Percentiles rank a stretch among this genome's conserved stretches.
These are phyloP conservation scores for Gnathonemus echidnorhynchus DNA, from an alignment of 2,113 vertebrate genomes.

Conservation along the genomic window DNA sequence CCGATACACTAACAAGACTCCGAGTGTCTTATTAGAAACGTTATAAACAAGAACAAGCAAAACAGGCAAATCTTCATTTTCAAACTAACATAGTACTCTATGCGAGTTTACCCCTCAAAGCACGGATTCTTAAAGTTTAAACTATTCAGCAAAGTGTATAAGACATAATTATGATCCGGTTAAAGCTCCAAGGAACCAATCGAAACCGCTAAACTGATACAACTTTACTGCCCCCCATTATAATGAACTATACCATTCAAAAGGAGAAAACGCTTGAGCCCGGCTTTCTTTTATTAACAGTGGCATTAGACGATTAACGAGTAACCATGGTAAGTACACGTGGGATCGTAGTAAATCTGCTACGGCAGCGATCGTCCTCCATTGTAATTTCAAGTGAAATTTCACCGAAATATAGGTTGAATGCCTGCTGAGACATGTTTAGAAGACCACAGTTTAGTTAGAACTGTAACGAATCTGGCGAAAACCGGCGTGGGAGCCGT, in stretches of 20 bases:
- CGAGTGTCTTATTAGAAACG: not conserved
- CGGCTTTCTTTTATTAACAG: not conserved
- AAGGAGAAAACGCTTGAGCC: not conserved
- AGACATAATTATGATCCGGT: not conserved
- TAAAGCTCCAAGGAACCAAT: not conserved
- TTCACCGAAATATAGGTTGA: not conserved
- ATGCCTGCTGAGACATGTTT: not conserved
- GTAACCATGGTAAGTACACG: not conserved
- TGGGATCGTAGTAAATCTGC: not conserved
- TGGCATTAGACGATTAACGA: not conserved
- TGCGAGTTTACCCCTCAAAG: not conserved
- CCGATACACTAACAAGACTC: not conserved
- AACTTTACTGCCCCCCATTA: not conserved
- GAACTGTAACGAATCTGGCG: not conserved
- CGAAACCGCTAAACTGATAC: not conserved
- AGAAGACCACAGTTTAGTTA: not conserved
- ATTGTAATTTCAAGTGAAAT: not conserved
- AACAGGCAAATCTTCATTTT: not conserved
- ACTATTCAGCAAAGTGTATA: not conserved
- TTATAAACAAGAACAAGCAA: not conserved
- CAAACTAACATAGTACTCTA: not conserved
- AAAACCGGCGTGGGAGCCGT: not conserved
- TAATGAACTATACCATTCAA: not conserved
- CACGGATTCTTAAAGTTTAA: not conserved
- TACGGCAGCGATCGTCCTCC: not conserved